A percentile compares a stretch with the other conserved stretches of the same genome.
phyloP scores from a whole-genome alignment of 2,888 invertebrate genomes.

The Folsomia manolachei region DNA sequence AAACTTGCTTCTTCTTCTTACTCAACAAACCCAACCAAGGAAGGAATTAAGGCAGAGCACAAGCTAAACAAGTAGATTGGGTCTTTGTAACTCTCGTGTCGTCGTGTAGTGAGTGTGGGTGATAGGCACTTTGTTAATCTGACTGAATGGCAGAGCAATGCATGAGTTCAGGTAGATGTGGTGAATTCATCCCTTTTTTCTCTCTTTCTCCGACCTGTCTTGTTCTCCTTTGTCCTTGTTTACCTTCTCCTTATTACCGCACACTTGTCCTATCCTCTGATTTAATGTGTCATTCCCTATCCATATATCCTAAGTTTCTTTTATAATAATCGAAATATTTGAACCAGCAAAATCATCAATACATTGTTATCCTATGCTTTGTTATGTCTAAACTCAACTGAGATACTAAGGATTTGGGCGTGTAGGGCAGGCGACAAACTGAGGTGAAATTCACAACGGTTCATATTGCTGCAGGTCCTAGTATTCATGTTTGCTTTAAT shows the following conservation, averaged over 20 bases:
- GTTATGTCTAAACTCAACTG: neutral
- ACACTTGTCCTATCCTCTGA: neutral
- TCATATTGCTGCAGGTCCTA: neutral
- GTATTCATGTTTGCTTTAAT: neutral
- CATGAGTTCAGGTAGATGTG: neutral
- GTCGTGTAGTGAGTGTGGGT: constrained; percentile 32
- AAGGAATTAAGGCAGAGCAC: no score
- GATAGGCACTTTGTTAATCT: constrained; percentile 33
- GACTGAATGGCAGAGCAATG: no score
- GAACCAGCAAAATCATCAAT: neutral
- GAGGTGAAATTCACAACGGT: neutral
- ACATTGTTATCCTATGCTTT: neutral
- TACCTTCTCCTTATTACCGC: neutral
- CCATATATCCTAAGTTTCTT: no score
- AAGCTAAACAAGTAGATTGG: neutral
- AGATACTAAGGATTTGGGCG: no score
- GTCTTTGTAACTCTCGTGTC: neutral
- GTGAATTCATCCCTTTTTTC: neutral
- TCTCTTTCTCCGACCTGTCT: neutral
- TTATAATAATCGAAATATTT: neutral
- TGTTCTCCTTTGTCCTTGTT: neutral
- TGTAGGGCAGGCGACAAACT: neutral
- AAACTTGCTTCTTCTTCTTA: neutral
- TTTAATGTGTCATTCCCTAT: neutral
- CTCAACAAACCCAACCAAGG: no score